Conservation (phyloP, 2,888 invertebrate genomes). For the Erannis defoliaria region DNA sequence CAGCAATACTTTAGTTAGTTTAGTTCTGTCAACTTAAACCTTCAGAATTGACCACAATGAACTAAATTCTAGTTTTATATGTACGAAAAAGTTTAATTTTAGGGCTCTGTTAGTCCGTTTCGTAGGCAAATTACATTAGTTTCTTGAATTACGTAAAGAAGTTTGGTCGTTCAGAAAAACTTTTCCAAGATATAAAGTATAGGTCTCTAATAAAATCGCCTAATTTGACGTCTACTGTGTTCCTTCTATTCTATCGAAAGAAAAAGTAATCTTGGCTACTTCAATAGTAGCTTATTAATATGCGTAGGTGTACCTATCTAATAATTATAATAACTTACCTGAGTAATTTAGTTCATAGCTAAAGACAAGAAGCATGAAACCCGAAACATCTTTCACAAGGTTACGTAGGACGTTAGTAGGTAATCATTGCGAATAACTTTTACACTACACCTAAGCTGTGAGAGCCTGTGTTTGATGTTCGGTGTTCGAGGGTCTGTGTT, state of each 20-base stretch:
- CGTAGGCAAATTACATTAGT: background rate
- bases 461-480: too few species aligned
- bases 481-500: too few species aligned
- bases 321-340: too few species aligned
- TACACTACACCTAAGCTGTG: too few species aligned
- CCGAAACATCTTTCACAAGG: too few species aligned
- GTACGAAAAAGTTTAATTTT: background rate
- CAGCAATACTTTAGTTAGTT: too few species aligned
- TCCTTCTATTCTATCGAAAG: background rate
- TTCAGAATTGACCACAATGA: too few species aligned
- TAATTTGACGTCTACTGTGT: background rate
- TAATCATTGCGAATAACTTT: too few species aligned
- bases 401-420: too few species aligned
- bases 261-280: background rate
- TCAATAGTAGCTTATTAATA: background rate
- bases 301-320: too few species aligned
- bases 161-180: background rate
- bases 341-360: too few species aligned
- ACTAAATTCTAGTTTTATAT: background rate
- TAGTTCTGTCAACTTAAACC: background rate
- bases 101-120: background rate
- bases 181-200: background rate
- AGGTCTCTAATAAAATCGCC: background rate
- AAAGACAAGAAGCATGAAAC: too few species aligned
- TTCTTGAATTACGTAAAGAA: conserved; percentile 8